Percentiles rank a stretch among this genome's conserved stretches.
phyloP scores from a whole-genome alignment of 2,888 invertebrate genomes.

The Teleiodes luculella region DNA sequence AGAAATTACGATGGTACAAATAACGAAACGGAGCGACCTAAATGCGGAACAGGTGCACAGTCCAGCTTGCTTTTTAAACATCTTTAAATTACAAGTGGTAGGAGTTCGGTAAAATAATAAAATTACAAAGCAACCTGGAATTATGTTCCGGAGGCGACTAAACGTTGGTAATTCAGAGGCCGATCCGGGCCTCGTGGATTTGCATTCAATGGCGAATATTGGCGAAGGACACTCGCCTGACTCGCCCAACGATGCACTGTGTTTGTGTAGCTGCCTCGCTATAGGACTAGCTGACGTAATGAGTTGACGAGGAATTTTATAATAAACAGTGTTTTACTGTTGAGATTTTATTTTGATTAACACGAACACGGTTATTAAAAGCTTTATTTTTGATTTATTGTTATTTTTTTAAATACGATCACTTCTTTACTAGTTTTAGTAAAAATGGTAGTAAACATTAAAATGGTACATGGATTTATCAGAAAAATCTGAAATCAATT shows the following conservation, averaged over 20 bases:
- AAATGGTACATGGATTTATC: too few species aligned
- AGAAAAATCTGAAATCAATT: too few species aligned
- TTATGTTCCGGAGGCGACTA: slow-evolving; percentile 76
- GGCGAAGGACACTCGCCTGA: slow-evolving; percentile 53
- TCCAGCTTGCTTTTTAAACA: slow-evolving; percentile 18
- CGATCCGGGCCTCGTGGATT: slow-evolving; percentile 71
- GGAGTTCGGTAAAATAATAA: slow-evolving; percentile 53
- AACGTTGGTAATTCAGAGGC: slow-evolving; percentile 73
- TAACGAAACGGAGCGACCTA: slow-evolving; percentile 8
- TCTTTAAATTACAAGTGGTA: slow-evolving; percentile 33
- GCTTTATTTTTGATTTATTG: too few species aligned
- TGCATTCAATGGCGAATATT: slow-evolving; percentile 77
- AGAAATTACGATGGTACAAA: slow-evolving; percentile 4
- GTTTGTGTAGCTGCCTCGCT: neutral
- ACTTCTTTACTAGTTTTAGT: too few species aligned
- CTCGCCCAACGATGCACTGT: neutral
- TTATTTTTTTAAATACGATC: too few species aligned
- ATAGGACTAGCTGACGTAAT: too few species aligned
- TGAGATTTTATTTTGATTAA: too few species aligned
- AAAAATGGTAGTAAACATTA: too few species aligned
- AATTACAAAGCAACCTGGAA: slow-evolving; percentile 61
- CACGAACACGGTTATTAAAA: too few species aligned
- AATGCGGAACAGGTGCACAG: slow-evolving; percentile 14
- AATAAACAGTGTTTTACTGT: too few species aligned
- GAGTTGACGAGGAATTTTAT: too few species aligned